Evolutionary conservation across 2,888 invertebrate species (phyloP).

Genomic region (Brenthis daphne): DNA sequence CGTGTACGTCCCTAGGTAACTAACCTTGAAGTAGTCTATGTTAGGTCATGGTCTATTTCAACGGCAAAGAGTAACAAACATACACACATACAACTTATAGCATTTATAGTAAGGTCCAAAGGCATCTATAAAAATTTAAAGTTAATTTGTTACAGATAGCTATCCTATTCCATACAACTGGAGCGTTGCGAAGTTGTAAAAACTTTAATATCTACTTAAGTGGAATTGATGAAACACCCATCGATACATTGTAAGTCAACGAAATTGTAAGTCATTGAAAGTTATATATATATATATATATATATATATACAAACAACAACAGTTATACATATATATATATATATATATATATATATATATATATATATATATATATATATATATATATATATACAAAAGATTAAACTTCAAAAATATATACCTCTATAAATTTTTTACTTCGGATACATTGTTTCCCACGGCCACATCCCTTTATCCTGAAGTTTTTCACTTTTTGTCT

Average conservation of each 20-base stretch:
- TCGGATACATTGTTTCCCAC: slow-evolving; percentile 53
- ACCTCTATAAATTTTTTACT: slow-evolving; percentile 56
- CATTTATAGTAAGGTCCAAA: not conserved
- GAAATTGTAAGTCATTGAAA: no score
- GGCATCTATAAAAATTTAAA: not conserved
- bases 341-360: no score
- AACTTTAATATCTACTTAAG: not conserved
- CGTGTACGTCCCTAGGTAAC: no score
- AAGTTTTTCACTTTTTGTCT: slow-evolving; percentile 43
- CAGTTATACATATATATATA: no score
- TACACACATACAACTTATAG: no score
- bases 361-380: no score
- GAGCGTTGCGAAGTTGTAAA: slow-evolving; percentile 1
- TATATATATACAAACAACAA: no score
- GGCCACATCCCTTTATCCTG: slow-evolving; percentile 57
- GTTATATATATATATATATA: no score
- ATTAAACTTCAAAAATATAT: not conserved
- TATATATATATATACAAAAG: no score
- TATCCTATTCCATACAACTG: not conserved
- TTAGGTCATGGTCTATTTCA: no score
- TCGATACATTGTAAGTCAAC: not conserved
- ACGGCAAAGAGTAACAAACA: no score
- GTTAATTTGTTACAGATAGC: not conserved
- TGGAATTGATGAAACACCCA: not conserved
- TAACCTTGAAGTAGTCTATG: no score